Evolutionary conservation across 2,797 vertebrate genomes (phyloP).

Genomic region (Chromobotia macracanthus): DNA sequence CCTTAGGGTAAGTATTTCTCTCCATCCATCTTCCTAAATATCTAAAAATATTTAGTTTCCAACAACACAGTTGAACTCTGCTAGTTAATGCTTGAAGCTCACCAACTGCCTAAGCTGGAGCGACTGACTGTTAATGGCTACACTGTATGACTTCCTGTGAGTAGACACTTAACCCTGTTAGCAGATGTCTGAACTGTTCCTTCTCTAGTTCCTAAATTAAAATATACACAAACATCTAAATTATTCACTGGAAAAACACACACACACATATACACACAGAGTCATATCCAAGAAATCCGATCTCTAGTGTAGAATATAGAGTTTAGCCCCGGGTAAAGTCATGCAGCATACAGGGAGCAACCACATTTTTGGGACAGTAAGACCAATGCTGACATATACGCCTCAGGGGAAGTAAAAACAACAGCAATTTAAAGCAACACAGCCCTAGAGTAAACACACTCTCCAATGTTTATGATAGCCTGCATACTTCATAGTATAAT

Average conservation of each 20-base stretch:
- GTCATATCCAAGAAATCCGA: slow-evolving; percentile 44
- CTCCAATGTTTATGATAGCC: background rate
- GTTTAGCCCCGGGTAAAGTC: slow-evolving; percentile 58
- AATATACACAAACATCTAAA: slow-evolving; percentile 28
- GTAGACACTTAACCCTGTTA: slow-evolving; percentile 25
- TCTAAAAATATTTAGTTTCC: too few relatives aligned
- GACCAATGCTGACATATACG: slow-evolving; percentile 30
- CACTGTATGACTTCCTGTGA: background rate
- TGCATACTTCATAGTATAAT: too few relatives aligned
- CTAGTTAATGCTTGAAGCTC: background rate
- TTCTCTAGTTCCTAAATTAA: slow-evolving; percentile 31
- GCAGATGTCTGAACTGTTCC: slow-evolving; percentile 29
- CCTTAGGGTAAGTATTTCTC: background rate
- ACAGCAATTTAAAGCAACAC: slow-evolving; percentile 15
- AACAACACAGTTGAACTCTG: too few relatives aligned
- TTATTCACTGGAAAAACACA: background rate
- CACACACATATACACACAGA: slow-evolving; percentile 23
- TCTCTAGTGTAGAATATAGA: slow-evolving; percentile 45
- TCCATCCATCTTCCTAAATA: slow-evolving; percentile 1
- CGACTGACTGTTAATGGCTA: background rate
- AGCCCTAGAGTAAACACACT: background rate
- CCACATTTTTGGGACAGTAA: slow-evolving; percentile 49
- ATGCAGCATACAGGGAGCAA: slow-evolving; percentile 32
- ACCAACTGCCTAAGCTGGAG: background rate
- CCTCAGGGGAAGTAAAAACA: slow-evolving; percentile 31